Conservation (phyloP, 1,140 invertebrate genomes). For the Centruroides sculpturatus region DNA sequence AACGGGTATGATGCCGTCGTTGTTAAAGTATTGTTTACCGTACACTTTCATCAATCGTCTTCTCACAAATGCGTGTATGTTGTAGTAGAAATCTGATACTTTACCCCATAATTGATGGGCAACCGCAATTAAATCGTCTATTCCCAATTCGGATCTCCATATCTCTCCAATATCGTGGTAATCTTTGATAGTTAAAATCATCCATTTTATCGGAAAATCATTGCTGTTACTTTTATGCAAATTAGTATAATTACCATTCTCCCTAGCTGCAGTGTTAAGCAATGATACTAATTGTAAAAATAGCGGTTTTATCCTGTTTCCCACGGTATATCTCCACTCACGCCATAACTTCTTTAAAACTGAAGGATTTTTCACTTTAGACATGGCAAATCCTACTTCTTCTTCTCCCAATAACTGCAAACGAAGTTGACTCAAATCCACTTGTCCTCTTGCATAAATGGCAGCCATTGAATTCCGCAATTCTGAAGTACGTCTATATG, state of each 20-base stretch:
- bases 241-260: slow-evolving; percentile 10
- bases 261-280: slow-evolving; percentile 9
- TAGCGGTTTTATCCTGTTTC: background rate
- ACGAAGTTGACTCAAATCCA: background rate
- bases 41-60: slow-evolving; percentile 5
- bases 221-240: background rate
- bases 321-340: slow-evolving; percentile 6
- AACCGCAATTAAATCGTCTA: slow-evolving; percentile 17
- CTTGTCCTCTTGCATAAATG: slow-evolving; percentile 1
- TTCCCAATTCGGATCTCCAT: slow-evolving; percentile 14
- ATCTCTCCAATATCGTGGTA: slow-evolving; percentile 12
- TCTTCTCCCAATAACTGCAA: slow-evolving; percentile 1
- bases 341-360: slow-evolving; percentile 10
- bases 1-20: slow-evolving; percentile 69
- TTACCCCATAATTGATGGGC: slow-evolving; percentile 20
- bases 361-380: slow-evolving; percentile 1
- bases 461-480: background rate
- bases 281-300: slow-evolving; percentile 3
- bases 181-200: slow-evolving; percentile 1
- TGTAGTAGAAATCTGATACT: slow-evolving; percentile 14
- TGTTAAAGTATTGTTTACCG: slow-evolving; percentile 15
- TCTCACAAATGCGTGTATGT: slow-evolving; percentile 13
- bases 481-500: background rate
- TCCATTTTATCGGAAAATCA: too few relatives aligned
- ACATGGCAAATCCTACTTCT: background rate